Evolutionary conservation across 2,888 invertebrate genomes (phyloP), one percentile per base, ranked within the genome.

Genomic region (Dryobota labecula): DNA sequence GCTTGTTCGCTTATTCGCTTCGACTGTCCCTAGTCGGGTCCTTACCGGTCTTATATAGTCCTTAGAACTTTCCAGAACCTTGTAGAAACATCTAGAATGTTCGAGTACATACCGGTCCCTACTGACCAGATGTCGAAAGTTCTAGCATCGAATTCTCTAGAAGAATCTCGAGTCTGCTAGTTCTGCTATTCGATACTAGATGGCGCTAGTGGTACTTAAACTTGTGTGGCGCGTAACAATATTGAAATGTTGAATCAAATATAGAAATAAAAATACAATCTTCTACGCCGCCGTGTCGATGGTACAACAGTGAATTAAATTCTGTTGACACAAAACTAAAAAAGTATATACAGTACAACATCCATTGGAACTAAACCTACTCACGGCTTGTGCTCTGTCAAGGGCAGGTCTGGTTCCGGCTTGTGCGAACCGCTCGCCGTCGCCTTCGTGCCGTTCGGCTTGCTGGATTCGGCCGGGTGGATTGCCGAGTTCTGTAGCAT

Each of bases 341-440:
- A 38, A 57, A 57, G 2, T 20, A 38, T 27, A 41, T 27, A 56
- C 30, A n/a, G 30, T 61, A 91, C 90, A 86, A 92, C 92, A 92
- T 90, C 88, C 84, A 92, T 93, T 93, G 94, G 92, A 93, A 94
- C 91, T 88, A 94, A 93, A 95, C 94, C 93, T 95, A 95, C 95
- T 95, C 94, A 95, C 95, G 93, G 93, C 92, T 90, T 90, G 89
- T 84, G 91, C 47, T 82, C 87, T 54, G 69, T 15, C 13, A 36
- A 30, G 20, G 49, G 13, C 33, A 3, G 27, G 5, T 18, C 79
- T 11, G 24, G 15, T 0, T 24, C 54, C 7, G 18, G 24, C 20
- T 36, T 54, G 6, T 45, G 56, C 1, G 73, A 71, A 6, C 82
- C 58, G 61, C 73, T 30, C 15, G 84, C 51, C 11, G 54, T 47